Conservation (phyloP, 2,888 invertebrate genomes). For the Eulithis testata region DNA sequence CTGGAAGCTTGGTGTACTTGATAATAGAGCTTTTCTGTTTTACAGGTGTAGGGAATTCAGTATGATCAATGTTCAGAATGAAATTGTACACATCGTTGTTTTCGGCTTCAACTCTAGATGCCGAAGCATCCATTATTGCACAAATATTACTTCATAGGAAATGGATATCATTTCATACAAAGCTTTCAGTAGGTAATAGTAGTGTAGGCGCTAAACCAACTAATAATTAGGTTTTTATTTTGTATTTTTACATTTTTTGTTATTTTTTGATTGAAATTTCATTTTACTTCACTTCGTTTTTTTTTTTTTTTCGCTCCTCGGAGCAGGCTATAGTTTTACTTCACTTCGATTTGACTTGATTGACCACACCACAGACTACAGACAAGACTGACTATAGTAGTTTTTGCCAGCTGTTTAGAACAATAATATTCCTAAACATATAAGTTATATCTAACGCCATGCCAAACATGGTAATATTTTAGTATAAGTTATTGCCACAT, state of each 20-base stretch:
- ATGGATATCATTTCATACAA: conserved; percentile 35
- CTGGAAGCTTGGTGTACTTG: conserved; percentile 75
- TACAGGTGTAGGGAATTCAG: conserved; percentile 47
- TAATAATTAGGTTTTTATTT: conserved; percentile 6
- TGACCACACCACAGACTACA: not conserved
- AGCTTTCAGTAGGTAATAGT: conserved; percentile 11
- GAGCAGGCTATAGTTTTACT: too few species aligned
- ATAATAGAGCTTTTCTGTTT: conserved; percentile 64
- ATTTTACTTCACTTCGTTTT: conserved; percentile 11
- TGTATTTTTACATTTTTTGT: conserved; percentile 27
- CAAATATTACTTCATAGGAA: conserved; percentile 35
- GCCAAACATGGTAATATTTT: too few species aligned
- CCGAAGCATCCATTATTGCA: conserved; percentile 72
- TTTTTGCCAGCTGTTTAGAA: too few species aligned
- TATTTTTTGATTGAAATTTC: conserved; percentile 14
- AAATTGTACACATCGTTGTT: conserved; percentile 57
- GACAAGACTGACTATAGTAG: too few species aligned
- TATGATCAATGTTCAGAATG: conserved; percentile 58
- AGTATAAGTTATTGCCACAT: too few species aligned
- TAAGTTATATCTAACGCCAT: too few species aligned
- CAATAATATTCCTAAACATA: too few species aligned
- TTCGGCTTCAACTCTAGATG: conserved; percentile 61
- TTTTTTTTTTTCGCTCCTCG: too few species aligned
- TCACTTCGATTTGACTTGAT: conserved; percentile 3
- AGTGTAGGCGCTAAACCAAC: conserved; percentile 16